Percentiles rank a stretch among this genome's conserved stretches.
Conservation (phyloP, 2,888 invertebrate genomes). For the Notodonta ziczac region DNA sequence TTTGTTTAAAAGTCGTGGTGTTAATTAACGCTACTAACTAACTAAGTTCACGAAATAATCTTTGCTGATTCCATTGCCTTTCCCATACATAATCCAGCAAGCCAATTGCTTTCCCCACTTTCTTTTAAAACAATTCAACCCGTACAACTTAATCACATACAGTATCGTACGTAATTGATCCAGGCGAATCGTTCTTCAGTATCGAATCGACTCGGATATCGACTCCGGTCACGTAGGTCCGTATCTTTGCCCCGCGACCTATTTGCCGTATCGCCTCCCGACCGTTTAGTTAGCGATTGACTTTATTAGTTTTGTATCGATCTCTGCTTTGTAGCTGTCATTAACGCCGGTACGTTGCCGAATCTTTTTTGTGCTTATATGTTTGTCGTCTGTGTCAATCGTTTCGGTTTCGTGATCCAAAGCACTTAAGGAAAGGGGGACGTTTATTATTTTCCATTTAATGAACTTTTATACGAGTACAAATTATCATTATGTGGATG, state of each 20-base stretch:
- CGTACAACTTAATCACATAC: slow-evolving; percentile 6
- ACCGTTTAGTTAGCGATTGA: slow-evolving; percentile 51
- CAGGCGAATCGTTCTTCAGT: slow-evolving; percentile 40
- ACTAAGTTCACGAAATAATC: too few relatives aligned
- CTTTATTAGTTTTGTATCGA: slow-evolving; percentile 50
- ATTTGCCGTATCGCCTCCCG: slow-evolving; percentile 50
- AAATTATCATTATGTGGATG: not conserved
- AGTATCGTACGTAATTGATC: slow-evolving; percentile 27
- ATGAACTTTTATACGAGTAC: not conserved
- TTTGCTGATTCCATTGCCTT: too few relatives aligned
- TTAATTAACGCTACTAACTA: too few relatives aligned
- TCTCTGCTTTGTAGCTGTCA: slow-evolving; percentile 44
- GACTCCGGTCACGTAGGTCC: slow-evolving; percentile 48
- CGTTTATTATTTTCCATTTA: slow-evolving; percentile 1
- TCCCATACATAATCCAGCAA: too few relatives aligned
- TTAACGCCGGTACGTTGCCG: slow-evolving; percentile 37
- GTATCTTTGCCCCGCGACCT: slow-evolving; percentile 51
- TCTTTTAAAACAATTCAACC: not conserved
- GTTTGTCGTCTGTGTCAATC: slow-evolving; percentile 19
- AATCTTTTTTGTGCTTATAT: slow-evolving; percentile 38
- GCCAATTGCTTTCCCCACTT: not conserved
- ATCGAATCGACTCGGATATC: slow-evolving; percentile 35
- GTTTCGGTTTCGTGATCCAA: slow-evolving; percentile 29
- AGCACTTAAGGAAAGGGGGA: slow-evolving; percentile 20
- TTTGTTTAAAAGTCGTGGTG: too few relatives aligned